Evolutionary conservation across 2,113 vertebrate genomes (phyloP).

Genomic region (Atlantisia rogersi): DNA sequence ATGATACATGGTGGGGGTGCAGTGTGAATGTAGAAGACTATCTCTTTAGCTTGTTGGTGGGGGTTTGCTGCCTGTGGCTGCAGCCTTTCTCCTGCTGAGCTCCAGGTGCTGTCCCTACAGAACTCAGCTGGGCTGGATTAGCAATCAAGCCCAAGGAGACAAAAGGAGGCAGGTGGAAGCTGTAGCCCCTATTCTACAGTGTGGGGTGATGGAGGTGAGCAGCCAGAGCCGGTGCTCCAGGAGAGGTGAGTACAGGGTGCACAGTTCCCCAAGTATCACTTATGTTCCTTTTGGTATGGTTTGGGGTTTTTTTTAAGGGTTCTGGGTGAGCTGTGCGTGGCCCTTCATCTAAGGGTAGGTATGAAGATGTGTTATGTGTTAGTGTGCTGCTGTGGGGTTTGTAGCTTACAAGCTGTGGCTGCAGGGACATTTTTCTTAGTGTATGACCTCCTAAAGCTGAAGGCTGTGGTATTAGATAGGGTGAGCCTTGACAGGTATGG

Average conservation of each 20-base stretch:
- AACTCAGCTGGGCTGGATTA: neutral
- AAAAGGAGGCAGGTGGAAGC: neutral
- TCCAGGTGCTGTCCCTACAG: neutral
- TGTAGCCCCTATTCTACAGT: fast-evolving
- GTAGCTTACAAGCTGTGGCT: neutral
- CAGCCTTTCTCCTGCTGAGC: neutral
- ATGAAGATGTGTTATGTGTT: fast-evolving
- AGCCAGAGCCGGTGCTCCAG: fast-evolving
- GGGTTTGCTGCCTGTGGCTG: neutral
- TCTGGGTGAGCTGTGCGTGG: neutral
- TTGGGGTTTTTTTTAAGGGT: neutral
- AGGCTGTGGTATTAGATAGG: fast-evolving
- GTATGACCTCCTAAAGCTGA: neutral
- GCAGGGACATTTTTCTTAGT: fast-evolving
- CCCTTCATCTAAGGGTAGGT: neutral
- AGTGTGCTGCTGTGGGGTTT: fast-evolving
- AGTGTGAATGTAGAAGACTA: neutral
- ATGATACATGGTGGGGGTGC: neutral
- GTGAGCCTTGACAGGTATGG: too few relatives aligned
- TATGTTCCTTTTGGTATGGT: neutral
- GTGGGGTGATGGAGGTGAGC: neutral
- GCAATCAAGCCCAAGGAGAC: neutral
- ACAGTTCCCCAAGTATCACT: fast-evolving
- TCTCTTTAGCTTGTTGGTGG: neutral
- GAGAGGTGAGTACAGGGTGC: fast-evolving